phyloP scores from a whole-genome alignment of 2,888 invertebrate genomes.

The Pachydiplax longipennis region DNA sequence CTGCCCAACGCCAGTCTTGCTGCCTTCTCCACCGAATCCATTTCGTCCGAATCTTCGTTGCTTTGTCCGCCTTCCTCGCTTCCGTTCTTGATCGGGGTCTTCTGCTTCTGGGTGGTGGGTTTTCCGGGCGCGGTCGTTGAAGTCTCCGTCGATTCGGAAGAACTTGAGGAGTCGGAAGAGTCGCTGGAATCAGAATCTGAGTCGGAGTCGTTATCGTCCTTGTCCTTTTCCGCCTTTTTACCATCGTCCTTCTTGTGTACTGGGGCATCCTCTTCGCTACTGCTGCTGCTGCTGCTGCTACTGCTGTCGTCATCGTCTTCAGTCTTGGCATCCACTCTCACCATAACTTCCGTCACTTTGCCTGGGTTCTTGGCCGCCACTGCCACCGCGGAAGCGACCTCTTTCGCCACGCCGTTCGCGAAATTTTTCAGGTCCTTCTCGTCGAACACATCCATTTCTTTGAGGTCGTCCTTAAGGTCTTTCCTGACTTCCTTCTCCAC shows the following conservation, averaged over 20 bases:
- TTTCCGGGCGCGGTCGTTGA: not conserved
- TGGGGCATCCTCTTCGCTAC: not conserved
- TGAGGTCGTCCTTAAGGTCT: not conserved
- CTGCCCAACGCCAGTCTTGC: not conserved
- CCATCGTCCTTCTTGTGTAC: not conserved
- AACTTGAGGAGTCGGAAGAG: not conserved
- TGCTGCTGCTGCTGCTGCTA: not conserved
- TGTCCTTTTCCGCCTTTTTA: not conserved
- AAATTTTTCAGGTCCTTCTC: not conserved
- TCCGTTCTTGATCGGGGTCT: not conserved
- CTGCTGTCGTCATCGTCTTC: not conserved
- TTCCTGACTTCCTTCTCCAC: not conserved
- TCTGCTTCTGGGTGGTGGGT: not conserved
- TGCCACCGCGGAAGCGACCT: slow-evolving; percentile 11
- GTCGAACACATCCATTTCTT: not conserved
- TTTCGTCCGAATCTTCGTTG: not conserved
- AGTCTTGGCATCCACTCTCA: not conserved
- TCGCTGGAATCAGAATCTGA: not conserved
- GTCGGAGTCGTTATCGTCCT: not conserved
- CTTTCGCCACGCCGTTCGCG: slow-evolving; percentile 2
- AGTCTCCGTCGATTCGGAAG: not conserved
- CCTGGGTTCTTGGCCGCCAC: not conserved
- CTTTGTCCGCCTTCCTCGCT: not conserved
- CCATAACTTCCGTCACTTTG: slow-evolving; percentile 14
- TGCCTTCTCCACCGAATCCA: not conserved